Percentiles rank a stretch among this genome's conserved stretches.
phyloP scores from a whole-genome alignment of 2,113 vertebrate genomes.

The Clarias batrachus region DNA sequence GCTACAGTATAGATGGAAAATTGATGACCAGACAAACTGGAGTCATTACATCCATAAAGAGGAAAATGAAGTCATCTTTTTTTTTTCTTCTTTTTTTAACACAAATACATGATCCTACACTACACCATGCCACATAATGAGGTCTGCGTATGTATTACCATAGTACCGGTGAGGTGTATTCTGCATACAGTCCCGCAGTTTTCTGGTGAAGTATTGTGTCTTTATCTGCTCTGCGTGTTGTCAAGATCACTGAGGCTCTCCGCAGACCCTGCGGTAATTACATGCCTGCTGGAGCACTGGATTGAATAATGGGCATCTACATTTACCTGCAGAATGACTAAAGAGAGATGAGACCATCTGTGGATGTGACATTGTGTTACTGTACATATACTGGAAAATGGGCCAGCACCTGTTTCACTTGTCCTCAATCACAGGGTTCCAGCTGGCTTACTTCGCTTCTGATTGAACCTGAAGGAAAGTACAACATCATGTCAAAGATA shows the following conservation, averaged over 20 bases:
- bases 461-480: not conserved
- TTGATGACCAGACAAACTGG: slow-evolving; percentile 6
- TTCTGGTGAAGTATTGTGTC: slow-evolving; percentile 38
- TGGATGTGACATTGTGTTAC: slow-evolving; percentile 26
- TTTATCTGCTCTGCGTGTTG: slow-evolving; percentile 60
- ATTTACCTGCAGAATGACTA: slow-evolving; percentile 60
- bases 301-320: slow-evolving; percentile 61
- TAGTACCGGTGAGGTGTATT: not conserved
- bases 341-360: slow-evolving; percentile 47
- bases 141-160: not conserved
- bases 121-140: not conserved
- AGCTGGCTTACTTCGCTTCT: not conserved
- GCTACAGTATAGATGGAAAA: not conserved
- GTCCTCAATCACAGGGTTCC: slow-evolving; percentile 13
- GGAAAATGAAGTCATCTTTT: not conserved
- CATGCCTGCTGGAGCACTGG: slow-evolving; percentile 62
- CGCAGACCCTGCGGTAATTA: slow-evolving; percentile 65
- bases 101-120: slow-evolving; percentile 2
- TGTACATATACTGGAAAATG: slow-evolving; percentile 21
- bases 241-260: slow-evolving; percentile 55
- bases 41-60: slow-evolving; percentile 7
- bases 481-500: not conserved
- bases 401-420: slow-evolving; percentile 24
- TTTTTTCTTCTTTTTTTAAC: not conserved
- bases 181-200: slow-evolving; percentile 34